These are phyloP conservation scores for Sandelia bainsii DNA, from an alignment of 2,797 vertebrate genomes.

Conservation along the genomic window DNA sequence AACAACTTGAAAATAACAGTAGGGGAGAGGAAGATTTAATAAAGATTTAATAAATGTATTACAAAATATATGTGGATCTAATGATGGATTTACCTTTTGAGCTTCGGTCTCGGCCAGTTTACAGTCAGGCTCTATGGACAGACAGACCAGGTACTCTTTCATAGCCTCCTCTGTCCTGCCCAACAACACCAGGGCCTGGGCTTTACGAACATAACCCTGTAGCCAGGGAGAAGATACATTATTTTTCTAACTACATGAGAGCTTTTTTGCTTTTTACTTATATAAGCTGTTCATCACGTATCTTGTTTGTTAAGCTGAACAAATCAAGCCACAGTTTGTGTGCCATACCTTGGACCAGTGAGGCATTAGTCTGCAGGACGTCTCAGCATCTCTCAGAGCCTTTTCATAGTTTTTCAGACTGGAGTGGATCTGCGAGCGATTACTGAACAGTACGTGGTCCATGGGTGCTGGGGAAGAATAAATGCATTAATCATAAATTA, in stretches of 20 bases:
- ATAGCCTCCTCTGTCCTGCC: constrained; percentile 91
- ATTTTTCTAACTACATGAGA: not conserved
- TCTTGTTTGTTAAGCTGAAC: not conserved
- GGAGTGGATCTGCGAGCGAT: constrained; percentile 92
- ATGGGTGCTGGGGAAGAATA: constrained; percentile 84
- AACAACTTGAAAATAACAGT: not conserved
- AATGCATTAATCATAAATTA: not conserved
- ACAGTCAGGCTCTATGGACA: constrained; percentile 89
- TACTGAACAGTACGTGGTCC: constrained; percentile 92
- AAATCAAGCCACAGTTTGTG: not conserved
- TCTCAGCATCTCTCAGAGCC: constrained; percentile 89
- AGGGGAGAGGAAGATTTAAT: not conserved
- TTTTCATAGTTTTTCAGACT: constrained; percentile 87
- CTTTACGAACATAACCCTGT: constrained; percentile 91
- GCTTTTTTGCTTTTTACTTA: not conserved
- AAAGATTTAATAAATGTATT: not conserved
- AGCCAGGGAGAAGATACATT: constrained; percentile 11
- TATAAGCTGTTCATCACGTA: not conserved
- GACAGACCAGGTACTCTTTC: constrained; percentile 90
- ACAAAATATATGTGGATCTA: not conserved
- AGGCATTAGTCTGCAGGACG: constrained; percentile 89
- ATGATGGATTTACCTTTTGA: constrained; percentile 82
- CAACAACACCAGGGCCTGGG: constrained; percentile 88
- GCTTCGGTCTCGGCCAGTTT: constrained; percentile 87
- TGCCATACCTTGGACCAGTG: constrained; percentile 89